A percentile compares a stretch with the other conserved stretches of the same genome.
Evolutionary conservation across 2,113 vertebrate genomes (phyloP).

Genomic region (Himantopus leucocephalus): DNA sequence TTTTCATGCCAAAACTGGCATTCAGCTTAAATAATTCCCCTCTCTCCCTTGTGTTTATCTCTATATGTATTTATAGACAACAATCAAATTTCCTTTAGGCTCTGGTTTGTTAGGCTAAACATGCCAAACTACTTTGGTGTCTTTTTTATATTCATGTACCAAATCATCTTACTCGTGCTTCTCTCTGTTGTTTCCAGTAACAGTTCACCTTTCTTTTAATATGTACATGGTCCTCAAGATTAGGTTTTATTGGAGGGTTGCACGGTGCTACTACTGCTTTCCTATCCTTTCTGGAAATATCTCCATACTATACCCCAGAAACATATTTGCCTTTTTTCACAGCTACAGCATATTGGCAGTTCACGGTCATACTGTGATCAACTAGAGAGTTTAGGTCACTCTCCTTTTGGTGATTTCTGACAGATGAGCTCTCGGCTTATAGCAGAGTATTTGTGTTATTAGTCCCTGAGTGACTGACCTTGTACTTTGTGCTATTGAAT

Average conservation of each 20-base stretch:
- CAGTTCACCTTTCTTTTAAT: not conserved
- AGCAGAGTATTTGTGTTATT: constrained; percentile 51
- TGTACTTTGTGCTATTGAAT: constrained; percentile 60
- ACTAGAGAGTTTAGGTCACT: constrained; percentile 46
- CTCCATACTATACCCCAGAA: not conserved
- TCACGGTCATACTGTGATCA: constrained; percentile 11
- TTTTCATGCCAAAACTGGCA: not conserved
- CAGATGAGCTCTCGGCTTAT: constrained; percentile 45
- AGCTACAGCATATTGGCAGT: not conserved
- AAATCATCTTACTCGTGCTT: not conserved
- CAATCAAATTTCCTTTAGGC: not conserved
- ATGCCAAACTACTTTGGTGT: not conserved
- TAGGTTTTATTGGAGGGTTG: not conserved
- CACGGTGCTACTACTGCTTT: not conserved
- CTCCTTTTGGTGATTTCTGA: constrained; percentile 44
- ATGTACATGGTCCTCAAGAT: not conserved
- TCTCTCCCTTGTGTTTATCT: not conserved
- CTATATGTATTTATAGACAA: not conserved
- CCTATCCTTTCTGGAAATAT: not conserved
- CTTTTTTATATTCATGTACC: not conserved
- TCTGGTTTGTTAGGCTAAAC: not conserved
- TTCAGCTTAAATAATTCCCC: not conserved
- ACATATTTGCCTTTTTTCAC: not conserved
- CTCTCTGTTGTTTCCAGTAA: not conserved
- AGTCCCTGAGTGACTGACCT: constrained; percentile 59